Conservation (phyloP, 2,888 invertebrate species). For the Eumerus sabulonum region DNA sequence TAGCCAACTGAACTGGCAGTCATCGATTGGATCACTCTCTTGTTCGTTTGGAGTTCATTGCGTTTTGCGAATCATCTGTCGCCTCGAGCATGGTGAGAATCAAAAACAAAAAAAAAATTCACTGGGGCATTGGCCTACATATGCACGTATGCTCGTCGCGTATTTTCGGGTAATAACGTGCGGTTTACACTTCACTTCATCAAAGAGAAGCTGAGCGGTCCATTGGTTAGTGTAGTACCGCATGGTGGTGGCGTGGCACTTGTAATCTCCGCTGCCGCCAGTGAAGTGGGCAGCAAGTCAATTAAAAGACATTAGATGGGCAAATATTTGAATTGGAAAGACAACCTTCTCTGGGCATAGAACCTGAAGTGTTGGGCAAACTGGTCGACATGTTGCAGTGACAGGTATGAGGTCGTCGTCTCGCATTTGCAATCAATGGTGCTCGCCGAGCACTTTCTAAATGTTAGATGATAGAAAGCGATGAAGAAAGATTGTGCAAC, state of each 20-base stretch:
- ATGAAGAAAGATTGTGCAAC: too few species aligned
- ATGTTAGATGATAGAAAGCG: too few species aligned
- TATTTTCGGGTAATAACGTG: slow-evolving; percentile 3
- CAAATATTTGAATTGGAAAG: slow-evolving; percentile 43
- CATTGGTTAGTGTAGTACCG: not conserved
- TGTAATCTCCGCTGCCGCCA: not conserved
- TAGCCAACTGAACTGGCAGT: not conserved
- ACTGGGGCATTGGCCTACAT: slow-evolving; percentile 10
- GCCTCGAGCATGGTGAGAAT: too few species aligned
- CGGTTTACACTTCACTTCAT: slow-evolving; percentile 11
- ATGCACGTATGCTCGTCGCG: slow-evolving; percentile 15
- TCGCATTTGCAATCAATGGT: too few species aligned
- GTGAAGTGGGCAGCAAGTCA: slow-evolving; percentile 29
- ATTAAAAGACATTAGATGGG: slow-evolving; percentile 50
- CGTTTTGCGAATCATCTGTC: too few species aligned
- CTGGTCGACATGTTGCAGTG: slow-evolving; percentile 42
- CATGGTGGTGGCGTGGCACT: not conserved
- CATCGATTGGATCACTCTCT: not conserved
- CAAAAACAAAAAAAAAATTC: not conserved
- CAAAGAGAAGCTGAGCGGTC: not conserved
- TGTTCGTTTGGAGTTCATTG: slow-evolving; percentile 28
- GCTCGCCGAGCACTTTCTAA: too few species aligned
- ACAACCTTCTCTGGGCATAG: slow-evolving; percentile 24
- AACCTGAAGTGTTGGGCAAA: slow-evolving; percentile 45
- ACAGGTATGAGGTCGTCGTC: not conserved